Percentiles rank a stretch among this genome's conserved stretches.
Evolutionary conservation across 2,888 invertebrate species (phyloP).

Genomic region (Perdita meconis): DNA sequence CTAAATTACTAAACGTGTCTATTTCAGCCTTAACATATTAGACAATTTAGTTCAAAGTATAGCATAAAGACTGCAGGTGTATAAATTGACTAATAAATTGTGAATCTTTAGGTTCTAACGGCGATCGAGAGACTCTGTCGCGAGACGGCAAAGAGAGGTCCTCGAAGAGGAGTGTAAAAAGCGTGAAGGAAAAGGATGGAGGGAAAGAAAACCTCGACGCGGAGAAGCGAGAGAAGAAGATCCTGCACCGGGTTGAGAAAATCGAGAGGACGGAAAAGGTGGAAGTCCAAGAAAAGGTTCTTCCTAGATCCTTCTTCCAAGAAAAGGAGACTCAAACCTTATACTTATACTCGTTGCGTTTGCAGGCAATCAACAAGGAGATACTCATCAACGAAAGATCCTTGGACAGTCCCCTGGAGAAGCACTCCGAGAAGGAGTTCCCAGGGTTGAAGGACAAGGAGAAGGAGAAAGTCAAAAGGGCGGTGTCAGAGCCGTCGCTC

Average conservation of each 20-base stretch:
- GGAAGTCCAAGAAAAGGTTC: conserved; percentile 28
- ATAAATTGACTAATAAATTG: no score
- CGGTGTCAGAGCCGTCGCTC: conserved; percentile 86
- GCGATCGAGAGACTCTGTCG: conserved; percentile 60
- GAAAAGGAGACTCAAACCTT: not conserved
- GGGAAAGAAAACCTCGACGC: conserved; percentile 71
- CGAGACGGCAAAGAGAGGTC: conserved; percentile 69
- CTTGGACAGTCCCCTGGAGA: conserved; percentile 57
- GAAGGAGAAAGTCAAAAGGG: conserved; percentile 82
- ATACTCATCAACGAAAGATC: conserved; percentile 46
- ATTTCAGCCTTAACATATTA: no score
- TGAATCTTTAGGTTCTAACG: conserved; percentile 46
- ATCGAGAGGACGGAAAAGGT: conserved; percentile 59
- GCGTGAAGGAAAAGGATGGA: conserved; percentile 68
- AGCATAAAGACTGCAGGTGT: no score
- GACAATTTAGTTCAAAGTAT: no score
- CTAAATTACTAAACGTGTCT: no score
- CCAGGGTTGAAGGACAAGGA: conserved; percentile 59
- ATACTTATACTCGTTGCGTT: not conserved
- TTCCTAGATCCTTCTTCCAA: not conserved
- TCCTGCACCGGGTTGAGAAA: conserved; percentile 62
- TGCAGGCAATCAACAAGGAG: conserved; percentile 66
- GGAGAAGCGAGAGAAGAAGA: conserved; percentile 72
- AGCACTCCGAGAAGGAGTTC: conserved; percentile 65
- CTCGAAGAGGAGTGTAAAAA: conserved; percentile 74